A percentile compares a stretch with the other conserved stretches of the same genome.
These are phyloP conservation scores for Rhinatrema bivittatum DNA, from an alignment of 2,797 vertebrate species.

Conservation along the genomic window DNA sequence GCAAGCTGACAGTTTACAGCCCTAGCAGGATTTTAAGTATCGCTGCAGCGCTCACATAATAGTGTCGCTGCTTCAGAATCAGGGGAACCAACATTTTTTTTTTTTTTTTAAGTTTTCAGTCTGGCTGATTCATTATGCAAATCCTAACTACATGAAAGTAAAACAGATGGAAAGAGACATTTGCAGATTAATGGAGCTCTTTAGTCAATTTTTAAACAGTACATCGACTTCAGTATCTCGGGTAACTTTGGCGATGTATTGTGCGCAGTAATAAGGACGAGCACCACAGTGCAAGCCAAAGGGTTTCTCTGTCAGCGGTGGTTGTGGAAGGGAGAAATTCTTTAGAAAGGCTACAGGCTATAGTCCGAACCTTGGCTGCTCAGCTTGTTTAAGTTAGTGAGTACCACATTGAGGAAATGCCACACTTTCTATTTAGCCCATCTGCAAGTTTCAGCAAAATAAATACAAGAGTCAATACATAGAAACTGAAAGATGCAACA, in stretches of 20 bases:
- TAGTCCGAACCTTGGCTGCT: too few species aligned
- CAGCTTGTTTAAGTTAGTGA: too few species aligned
- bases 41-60: conserved; percentile 22
- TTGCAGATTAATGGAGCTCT: conserved; percentile 36
- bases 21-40: conserved; percentile 15
- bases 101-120: conserved; percentile 52
- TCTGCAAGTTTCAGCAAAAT: too few species aligned
- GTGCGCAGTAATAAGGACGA: too few species aligned
- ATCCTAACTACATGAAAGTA: conserved; percentile 46
- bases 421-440: too few species aligned
- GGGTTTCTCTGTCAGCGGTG: too few species aligned
- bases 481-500: too few species aligned
- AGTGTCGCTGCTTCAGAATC: conserved; percentile 32
- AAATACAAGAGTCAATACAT: too few species aligned
- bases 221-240: conserved; percentile 26
- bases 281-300: too few species aligned
- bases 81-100: conserved; percentile 41
- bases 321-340: too few species aligned
- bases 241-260: conserved; percentile 30
- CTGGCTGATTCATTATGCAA: conserved; percentile 57
- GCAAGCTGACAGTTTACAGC: conserved; percentile 15
- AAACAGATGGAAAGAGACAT: conserved; percentile 54
- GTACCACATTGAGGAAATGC: too few species aligned
- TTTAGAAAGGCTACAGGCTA: too few species aligned
- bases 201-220: conserved; percentile 31